Base-by-base conservation (phyloP, 2,797 vertebrate genomes). In the Sandelia bainsii region DNA sequence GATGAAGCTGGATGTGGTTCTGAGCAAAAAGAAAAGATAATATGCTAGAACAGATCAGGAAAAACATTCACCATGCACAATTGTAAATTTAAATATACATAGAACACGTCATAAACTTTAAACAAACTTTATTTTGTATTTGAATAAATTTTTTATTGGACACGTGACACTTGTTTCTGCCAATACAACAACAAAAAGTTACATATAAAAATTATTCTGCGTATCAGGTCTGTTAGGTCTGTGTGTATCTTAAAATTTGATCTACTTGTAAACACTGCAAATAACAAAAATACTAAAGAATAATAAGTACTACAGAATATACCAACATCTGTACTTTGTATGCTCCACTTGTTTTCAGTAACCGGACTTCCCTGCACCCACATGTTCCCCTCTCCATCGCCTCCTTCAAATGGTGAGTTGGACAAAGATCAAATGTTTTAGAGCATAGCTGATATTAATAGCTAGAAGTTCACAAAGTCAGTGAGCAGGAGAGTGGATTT, bases 331-430 rank as follows among this genome's bases (percentile, higher is more conserved):
- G 39, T 40, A 1, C 1, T 29, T 29, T 73, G 12, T 54, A 10
- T 9, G 56, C 13, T 71, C 6, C 44, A 19, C 10, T 9, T 71
- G 40, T 6, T 73, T 69, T 22, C 60, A 92, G 87, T 63, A n/a
- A 48, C 20, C 16, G 72, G 72, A 23, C 34, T 84, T 17, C 88
- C 66, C 5, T 92, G 90, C 46, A 3, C 80, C 19, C 64, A 76
- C 69, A 84, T 65, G 52, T 67, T 69, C 16, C 77, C 78, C 22
- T 92, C 87, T 42, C 77, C 62, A 59, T 39, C 56, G 0, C 53
- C 78, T n/a, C 91, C 93, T 57, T 69, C 73, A 39, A 88, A 83
- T 17, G 90, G 93, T 93, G 44, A 78, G 60, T 70, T 17, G 4
- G 9, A 53, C 0, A n/a, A 29, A 19, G 11, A 27, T 8, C 5